Evolutionary conservation across 2,113 vertebrate species (phyloP), one percentile per base, ranked within the genome.

Genomic region (Plotosus lineatus): DNA sequence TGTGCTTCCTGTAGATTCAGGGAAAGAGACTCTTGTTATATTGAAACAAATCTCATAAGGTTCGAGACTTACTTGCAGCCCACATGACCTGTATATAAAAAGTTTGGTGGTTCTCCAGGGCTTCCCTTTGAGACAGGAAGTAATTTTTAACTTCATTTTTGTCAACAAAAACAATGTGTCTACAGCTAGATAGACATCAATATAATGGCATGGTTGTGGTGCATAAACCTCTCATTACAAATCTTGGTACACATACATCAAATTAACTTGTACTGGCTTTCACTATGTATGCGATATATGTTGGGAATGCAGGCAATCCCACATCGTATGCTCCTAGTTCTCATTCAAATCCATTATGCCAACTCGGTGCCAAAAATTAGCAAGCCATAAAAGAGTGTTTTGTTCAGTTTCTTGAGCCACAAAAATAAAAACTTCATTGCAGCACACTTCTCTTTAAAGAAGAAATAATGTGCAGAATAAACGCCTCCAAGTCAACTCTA

Each of bases 1-100:
- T 38, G 51, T 56, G 58, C 53, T 75, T 65, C 68, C 77, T 61
- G 63, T 26, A 36, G 51, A 36, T 73, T 60, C 60, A 51, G 42
- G 28, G 53, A 83, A 75, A 48, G 48, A 65, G 31, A 46, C n/a
- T 81, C 71, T 74, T 82, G 61, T 83, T 63, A 83, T 85, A 82
- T 77, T 56, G 73, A 53, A 73, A 42, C 78, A 84, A 78, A 79
- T 72, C 61, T 81, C 76, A 60, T 8, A 33, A 44, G 75, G 40
- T 42, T 83, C 78, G 42, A 66, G 80, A 61, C 56, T 73, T 42
- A 74, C 55, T 66, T 58, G 66, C 23, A 82, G 40, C 68, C 28
- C 11, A 31, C 55, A 84, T 40, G 72, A 73, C 72, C 66, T 31
- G 55, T 55, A 82, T 58, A 80, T 61, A 69, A 68, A 79, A 77